Conservation (phyloP, 2,113 vertebrate genomes). For the Rhegmatorhina hoffmannsi region DNA sequence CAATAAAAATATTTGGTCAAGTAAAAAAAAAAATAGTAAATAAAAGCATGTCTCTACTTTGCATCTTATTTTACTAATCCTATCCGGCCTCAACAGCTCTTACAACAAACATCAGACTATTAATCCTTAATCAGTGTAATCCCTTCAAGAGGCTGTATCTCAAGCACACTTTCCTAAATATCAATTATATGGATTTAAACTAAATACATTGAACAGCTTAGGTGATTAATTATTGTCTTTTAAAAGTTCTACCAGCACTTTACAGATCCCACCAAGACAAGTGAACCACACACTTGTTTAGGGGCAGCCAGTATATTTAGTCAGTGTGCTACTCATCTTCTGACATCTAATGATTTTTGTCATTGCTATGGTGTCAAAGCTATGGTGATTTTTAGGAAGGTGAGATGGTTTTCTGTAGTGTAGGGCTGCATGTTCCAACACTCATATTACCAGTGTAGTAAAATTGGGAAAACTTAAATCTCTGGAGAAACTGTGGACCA, state of each 20-base stretch:
- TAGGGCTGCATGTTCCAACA: background rate
- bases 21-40: constrained; percentile 42
- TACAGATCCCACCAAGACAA: background rate
- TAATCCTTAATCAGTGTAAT: constrained; percentile 76
- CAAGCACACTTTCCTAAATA: constrained; percentile 66
- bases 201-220: constrained; percentile 56
- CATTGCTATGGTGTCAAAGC: background rate
- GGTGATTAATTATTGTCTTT: constrained; percentile 35
- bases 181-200: constrained; percentile 73
- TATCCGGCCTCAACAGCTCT: constrained; percentile 57
- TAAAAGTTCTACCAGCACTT: background rate
- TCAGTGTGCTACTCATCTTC: background rate
- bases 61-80: constrained; percentile 68
- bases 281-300: background rate
- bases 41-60: constrained; percentile 51
- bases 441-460: background rate
- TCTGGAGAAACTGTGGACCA: background rate
- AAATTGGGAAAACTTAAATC: background rate
- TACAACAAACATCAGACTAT: constrained; percentile 68
- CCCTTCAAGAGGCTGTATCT: constrained; percentile 71
- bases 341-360: background rate
- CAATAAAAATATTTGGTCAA: constrained; percentile 60
- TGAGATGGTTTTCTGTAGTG: background rate
- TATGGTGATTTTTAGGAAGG: background rate
- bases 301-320: background rate